A percentile compares a stretch with the other conserved stretches of the same genome.
phyloP scores from a whole-genome alignment of 2,797 vertebrate genomes.

The Cossypha heuglini region DNA sequence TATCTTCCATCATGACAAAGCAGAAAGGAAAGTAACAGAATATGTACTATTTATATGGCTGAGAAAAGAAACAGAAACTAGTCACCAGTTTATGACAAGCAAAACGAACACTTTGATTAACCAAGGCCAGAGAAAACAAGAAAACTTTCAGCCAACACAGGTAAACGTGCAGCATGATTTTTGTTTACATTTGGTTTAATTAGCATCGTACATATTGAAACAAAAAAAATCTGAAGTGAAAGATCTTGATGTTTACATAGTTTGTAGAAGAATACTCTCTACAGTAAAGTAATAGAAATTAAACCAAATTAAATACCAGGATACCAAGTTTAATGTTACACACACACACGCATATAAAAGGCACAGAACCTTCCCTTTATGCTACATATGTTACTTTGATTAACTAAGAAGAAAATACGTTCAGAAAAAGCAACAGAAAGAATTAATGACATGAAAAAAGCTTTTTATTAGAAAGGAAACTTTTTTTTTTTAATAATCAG shows the following conservation, averaged over 20 bases:
- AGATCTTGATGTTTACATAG: not conserved
- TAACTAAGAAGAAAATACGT: not conserved
- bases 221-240: not conserved
- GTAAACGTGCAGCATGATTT: not conserved
- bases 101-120: not conserved
- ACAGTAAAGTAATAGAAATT: not conserved
- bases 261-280: not conserved
- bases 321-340: not conserved
- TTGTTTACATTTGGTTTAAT: not conserved
- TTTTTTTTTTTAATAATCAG: not conserved
- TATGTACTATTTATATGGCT: not conserved
- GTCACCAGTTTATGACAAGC: not conserved
- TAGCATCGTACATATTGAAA: not conserved
- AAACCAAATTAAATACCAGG: not conserved
- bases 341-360: accelerated
- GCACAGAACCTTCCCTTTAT: not conserved
- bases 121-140: not conserved
- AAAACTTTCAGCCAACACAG: not conserved
- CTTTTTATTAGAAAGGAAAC: not conserved
- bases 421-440: not conserved
- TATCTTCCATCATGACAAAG: not conserved
- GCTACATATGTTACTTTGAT: not conserved
- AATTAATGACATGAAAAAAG: not conserved
- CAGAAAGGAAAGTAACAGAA: not conserved
- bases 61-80: not conserved